phyloP scores from a whole-genome alignment of 2,888 invertebrate genomes.

The Meliscaeva auricollis region DNA sequence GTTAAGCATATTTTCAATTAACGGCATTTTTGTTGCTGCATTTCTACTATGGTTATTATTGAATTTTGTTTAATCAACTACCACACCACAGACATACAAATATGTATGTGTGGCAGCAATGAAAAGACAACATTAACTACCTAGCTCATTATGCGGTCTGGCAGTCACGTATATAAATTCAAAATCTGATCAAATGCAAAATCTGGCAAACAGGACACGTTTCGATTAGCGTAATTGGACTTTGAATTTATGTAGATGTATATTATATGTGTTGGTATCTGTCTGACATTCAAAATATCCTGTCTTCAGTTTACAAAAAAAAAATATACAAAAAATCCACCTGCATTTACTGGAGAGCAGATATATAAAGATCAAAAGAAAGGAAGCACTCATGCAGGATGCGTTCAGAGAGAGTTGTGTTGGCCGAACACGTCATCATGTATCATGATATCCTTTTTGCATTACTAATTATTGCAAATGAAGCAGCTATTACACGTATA shows the following conservation, averaged over 20 bases:
- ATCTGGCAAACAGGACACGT: slow-evolving; percentile 72
- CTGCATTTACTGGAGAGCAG: slow-evolving; percentile 19
- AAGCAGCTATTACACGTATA: not conserved
- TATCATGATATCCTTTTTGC: slow-evolving; percentile 38
- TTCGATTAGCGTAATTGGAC: slow-evolving; percentile 68
- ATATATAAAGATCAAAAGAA: slow-evolving; percentile 56
- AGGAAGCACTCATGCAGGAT: slow-evolving; percentile 45
- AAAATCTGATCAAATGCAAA: slow-evolving; percentile 57
- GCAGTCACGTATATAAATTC: slow-evolving; percentile 61
- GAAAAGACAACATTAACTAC: slow-evolving; percentile 33
- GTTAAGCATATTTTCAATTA: slow-evolving; percentile 71
- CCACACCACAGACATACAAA: not conserved
- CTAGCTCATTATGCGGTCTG: slow-evolving; percentile 59
- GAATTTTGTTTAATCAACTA: slow-evolving; percentile 62
- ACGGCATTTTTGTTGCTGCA: not conserved
- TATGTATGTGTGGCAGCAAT: slow-evolving; percentile 14
- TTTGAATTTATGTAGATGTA: not conserved
- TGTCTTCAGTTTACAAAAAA: not conserved
- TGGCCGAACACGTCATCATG: slow-evolving; percentile 34
- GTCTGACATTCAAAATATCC: slow-evolving; percentile 36
- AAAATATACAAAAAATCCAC: slow-evolving; percentile 39
- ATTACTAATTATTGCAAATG: slow-evolving; percentile 41
- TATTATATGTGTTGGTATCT: slow-evolving; percentile 9
- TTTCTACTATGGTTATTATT: not conserved
- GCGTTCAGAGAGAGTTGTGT: slow-evolving; percentile 4